A percentile compares a stretch with the other conserved stretches of the same genome.
Evolutionary conservation across 2,888 invertebrate genomes (phyloP).

Genomic region (Drymonia ruficornis): DNA sequence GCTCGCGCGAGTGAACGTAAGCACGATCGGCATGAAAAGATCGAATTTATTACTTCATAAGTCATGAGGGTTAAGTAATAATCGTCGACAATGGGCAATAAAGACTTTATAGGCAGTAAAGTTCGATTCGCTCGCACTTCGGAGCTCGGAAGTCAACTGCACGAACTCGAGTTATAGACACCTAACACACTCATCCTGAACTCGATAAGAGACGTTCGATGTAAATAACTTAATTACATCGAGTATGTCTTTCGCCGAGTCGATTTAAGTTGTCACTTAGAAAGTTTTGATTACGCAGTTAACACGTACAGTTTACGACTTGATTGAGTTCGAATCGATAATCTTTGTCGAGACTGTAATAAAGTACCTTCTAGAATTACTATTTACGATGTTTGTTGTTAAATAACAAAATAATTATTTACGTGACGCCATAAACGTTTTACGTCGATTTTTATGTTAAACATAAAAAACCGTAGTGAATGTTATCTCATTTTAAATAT

Average conservation of each 20-base stretch:
- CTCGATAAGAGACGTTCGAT: conserved; percentile 48
- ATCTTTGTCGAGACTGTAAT: conserved; percentile 48
- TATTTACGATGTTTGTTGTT: conserved; percentile 51
- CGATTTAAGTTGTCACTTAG: conserved; percentile 40
- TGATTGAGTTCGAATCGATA: conserved; percentile 54
- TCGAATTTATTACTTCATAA: conserved; percentile 83
- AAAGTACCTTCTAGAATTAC: conserved; percentile 46
- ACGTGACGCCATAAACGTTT: conserved; percentile 50
- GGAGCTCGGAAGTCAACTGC: conserved; percentile 64
- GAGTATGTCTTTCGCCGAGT: conserved; percentile 39
- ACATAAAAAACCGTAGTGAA: conserved; percentile 48
- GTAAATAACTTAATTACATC: conserved; percentile 48
- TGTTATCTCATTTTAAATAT: conserved; percentile 52
- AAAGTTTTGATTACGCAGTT: conserved; percentile 49
- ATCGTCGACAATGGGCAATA: conserved; percentile 83
- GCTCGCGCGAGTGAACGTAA: conserved; percentile 53
- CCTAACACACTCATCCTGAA: conserved; percentile 46
- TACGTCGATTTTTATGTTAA: conserved; percentile 53
- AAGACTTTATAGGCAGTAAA: conserved; percentile 83
- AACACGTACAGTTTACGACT: conserved; percentile 51
- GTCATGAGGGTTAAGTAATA: conserved; percentile 83
- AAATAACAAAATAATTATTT: conserved; percentile 57
- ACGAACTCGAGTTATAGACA: conserved; percentile 55
- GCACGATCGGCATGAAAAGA: conserved; percentile 69
- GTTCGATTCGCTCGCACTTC: conserved; percentile 75